Conservation (phyloP, 2,888 invertebrate genomes). For the Zonitis immaculata region DNA sequence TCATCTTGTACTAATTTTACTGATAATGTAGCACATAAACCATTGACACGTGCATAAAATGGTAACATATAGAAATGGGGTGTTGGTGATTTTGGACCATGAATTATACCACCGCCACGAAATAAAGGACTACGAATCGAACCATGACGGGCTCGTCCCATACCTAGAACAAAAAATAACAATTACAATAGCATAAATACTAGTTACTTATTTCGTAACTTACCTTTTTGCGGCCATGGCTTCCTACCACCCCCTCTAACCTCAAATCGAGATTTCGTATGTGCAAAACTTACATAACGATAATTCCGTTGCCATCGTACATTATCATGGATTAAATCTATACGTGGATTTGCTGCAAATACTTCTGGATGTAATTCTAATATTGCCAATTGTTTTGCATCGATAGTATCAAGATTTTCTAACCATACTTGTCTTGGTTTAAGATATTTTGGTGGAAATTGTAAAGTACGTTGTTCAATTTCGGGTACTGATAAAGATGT, state of each 20-base stretch:
- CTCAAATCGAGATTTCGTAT: conserved; percentile 77
- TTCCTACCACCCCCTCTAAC: conserved; percentile 85
- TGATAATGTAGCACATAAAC: conserved; percentile 78
- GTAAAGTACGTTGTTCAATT: conserved; percentile 46
- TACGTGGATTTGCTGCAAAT: conserved; percentile 75
- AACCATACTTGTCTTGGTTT: conserved; percentile 79
- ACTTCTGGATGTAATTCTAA: conserved; percentile 86
- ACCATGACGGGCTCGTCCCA: conserved; percentile 86
- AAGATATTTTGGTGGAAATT: conserved; percentile 53
- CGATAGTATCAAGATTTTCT: conserved; percentile 71
- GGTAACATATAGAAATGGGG: conserved; percentile 93
- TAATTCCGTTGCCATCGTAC: conserved; percentile 81
- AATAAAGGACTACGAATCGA: conserved; percentile 87
- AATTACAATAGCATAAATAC: too few species aligned
- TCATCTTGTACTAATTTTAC: conserved; percentile 95
- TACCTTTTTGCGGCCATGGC: conserved; percentile 96
- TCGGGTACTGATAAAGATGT: neutral
- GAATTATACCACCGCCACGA: conserved; percentile 74
- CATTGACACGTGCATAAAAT: conserved; percentile 67
- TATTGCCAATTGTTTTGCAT: conserved; percentile 75
- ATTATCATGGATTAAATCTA: conserved; percentile 84
- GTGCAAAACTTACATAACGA: conserved; percentile 73
- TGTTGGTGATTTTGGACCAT: conserved; percentile 89
- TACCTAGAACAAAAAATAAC: conserved; percentile 34
- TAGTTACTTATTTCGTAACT: too few species aligned